Percentiles rank a stretch among this genome's conserved stretches.
These are phyloP conservation scores for Meteorus cinctellus DNA, from an alignment of 2,888 invertebrate genomes.

Conservation along the genomic window DNA sequence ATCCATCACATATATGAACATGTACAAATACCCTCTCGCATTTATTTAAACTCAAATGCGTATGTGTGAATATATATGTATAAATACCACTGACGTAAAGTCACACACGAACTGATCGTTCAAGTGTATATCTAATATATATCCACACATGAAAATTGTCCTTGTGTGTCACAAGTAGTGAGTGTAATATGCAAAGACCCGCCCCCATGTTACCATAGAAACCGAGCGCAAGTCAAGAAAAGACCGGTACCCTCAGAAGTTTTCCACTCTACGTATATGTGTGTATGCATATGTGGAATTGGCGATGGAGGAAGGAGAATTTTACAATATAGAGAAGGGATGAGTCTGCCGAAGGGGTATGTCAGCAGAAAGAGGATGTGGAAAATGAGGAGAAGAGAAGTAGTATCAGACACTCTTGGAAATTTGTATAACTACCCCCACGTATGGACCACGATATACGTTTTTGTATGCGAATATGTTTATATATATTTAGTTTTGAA, in stretches of 20 bases:
- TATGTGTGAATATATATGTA: neutral
- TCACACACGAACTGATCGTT: conserved; percentile 16
- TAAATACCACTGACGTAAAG: conserved; percentile 21
- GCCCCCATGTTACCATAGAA: conserved; percentile 70
- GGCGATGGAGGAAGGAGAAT: conserved; percentile 45
- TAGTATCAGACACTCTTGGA: conserved; percentile 70
- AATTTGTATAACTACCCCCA: conserved; percentile 73
- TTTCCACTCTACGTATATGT: conserved; percentile 26
- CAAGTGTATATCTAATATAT: conserved; percentile 8
- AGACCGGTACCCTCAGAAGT: conserved; percentile 55
- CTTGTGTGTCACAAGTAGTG: conserved; percentile 68
- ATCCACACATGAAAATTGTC: conserved; percentile 43
- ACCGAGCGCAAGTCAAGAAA: conserved; percentile 65
- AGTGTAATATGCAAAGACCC: conserved; percentile 73
- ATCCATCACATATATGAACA: conserved; percentile 22
- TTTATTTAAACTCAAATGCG: conserved; percentile 31
- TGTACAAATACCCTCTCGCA: conserved; percentile 25
- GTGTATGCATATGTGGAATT: conserved; percentile 31
- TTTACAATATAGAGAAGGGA: conserved; percentile 37
- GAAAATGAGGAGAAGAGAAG: conserved; percentile 51
- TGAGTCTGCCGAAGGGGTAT: conserved; percentile 32
- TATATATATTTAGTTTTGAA: neutral
- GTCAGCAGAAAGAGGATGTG: conserved; percentile 23
- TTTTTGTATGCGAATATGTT: neutral
- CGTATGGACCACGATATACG: neutral